These are phyloP conservation scores for Drosophila anomalata DNA, from an alignment of 2,888 invertebrate genomes.

Conservation along the genomic window DNA sequence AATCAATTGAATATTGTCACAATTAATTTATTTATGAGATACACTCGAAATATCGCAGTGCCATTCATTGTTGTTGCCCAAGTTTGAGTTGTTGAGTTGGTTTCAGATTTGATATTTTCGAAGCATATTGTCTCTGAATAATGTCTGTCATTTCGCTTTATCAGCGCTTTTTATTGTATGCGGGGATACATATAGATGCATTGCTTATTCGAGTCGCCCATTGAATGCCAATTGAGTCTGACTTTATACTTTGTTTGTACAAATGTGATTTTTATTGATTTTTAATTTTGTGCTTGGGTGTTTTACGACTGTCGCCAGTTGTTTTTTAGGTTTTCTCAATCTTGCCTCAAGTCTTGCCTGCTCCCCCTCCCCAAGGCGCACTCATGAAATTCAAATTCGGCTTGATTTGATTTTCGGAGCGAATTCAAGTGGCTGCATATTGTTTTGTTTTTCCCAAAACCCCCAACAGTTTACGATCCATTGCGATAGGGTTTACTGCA, in stretches of 20 bases:
- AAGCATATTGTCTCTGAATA: slow-evolving; percentile 48
- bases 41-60: slow-evolving; percentile 42
- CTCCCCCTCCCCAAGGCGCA: not conserved
- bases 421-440: slow-evolving; percentile 1
- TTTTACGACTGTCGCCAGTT: slow-evolving; percentile 61
- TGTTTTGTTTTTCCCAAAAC: too few relatives aligned
- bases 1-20: slow-evolving; percentile 82
- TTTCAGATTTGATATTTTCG: slow-evolving; percentile 24
- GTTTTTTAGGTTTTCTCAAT: slow-evolving; percentile 53
- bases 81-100: slow-evolving; percentile 23
- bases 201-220: slow-evolving; percentile 17
- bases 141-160: slow-evolving; percentile 41
- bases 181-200: slow-evolving; percentile 1
- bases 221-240: slow-evolving; percentile 60
- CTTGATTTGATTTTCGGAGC: slow-evolving; percentile 24
- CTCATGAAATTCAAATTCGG: slow-evolving; percentile 64
- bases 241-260: slow-evolving; percentile 43
- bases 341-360: not conserved
- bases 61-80: slow-evolving; percentile 7
- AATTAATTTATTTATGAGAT: slow-evolving; percentile 82
- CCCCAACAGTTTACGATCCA: slow-evolving; percentile 20
- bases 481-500: slow-evolving; percentile 15
- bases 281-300: slow-evolving; percentile 67
- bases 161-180: slow-evolving; percentile 25
- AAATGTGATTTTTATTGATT: slow-evolving; percentile 69